A percentile compares a stretch with the other conserved stretches of the same genome.
Evolutionary conservation across 2,888 invertebrate genomes (phyloP).

Genomic region (Tachina fera): DNA sequence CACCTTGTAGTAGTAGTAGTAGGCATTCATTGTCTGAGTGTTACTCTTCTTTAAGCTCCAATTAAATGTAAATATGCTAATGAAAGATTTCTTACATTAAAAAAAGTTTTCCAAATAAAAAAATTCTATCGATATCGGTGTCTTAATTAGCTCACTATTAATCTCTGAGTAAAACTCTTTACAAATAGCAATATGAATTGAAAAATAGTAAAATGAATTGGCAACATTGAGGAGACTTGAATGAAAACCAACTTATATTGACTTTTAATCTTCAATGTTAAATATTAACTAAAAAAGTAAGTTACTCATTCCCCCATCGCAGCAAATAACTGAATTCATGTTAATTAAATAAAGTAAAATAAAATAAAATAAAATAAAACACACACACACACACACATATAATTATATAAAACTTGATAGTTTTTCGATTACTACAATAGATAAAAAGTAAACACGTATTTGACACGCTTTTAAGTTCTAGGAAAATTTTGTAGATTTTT

Average conservation of each 20-base stretch:
- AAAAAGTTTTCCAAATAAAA: too few relatives aligned
- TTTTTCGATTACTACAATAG: constrained; percentile 29
- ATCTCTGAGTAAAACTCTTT: too few relatives aligned
- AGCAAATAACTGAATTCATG: constrained; percentile 17
- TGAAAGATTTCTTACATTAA: too few relatives aligned
- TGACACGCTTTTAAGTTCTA: constrained; percentile 71
- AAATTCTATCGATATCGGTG: too few relatives aligned
- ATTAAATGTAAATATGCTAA: too few relatives aligned
- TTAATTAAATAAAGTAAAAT: constrained; percentile 22
- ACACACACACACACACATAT: too few relatives aligned
- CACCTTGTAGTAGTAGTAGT: too few relatives aligned
- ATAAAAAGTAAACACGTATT: constrained; percentile 69
- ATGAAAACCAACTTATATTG: constrained; percentile 1
- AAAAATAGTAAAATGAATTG: background rate
- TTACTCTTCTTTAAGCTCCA: too few relatives aligned
- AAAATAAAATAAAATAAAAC: constrained; percentile 15
- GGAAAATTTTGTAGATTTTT: constrained; percentile 49
- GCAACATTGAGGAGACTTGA: background rate
- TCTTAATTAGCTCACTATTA: too few relatives aligned
- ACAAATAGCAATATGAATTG: too few relatives aligned
- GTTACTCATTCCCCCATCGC: background rate
- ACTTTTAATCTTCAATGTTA: background rate
- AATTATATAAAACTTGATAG: background rate
- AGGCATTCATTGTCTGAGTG: too few relatives aligned
- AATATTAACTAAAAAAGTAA: background rate